Percentiles rank a stretch among this genome's conserved stretches.
Conservation (phyloP, 2,113 vertebrate genomes). For the Nothocercus nigrocapillus region DNA sequence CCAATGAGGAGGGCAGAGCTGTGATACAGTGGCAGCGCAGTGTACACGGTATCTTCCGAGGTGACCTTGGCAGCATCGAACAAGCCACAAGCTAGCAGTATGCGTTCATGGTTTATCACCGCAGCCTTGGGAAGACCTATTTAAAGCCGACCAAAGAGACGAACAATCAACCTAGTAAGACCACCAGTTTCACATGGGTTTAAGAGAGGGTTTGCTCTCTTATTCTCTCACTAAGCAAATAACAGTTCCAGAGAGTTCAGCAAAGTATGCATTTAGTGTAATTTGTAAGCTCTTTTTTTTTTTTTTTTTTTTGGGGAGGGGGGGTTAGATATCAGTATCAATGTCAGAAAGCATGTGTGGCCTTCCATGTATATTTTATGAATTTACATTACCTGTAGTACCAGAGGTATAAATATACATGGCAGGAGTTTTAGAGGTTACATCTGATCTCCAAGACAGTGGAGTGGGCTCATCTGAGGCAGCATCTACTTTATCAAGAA, state of each 20-base stretch:
- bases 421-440: conserved; percentile 80
- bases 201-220: neutral
- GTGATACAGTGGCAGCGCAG: conserved; percentile 86
- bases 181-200: neutral
- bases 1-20: conserved; percentile 85
- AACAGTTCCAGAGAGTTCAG: neutral
- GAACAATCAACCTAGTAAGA: neutral
- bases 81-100: conserved; percentile 69
- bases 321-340: neutral
- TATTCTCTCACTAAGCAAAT: neutral
- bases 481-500: conserved; percentile 80
- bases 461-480: conserved; percentile 75
- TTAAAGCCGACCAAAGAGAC: neutral
- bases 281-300: too few species aligned
- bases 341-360: neutral
- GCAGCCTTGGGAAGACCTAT: conserved; percentile 90
- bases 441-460: conserved; percentile 78
- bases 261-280: neutral
- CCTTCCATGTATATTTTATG: neutral
- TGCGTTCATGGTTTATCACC: conserved; percentile 79
- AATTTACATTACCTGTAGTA: conserved; percentile 83
- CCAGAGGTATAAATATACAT: conserved; percentile 91
- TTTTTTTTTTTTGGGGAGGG: too few species aligned
- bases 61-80: conserved; percentile 50
- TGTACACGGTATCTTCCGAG: conserved; percentile 78